These are phyloP conservation scores for Leucosticte australis DNA, from an alignment of 2,113 vertebrate species.

Conservation along the genomic window DNA sequence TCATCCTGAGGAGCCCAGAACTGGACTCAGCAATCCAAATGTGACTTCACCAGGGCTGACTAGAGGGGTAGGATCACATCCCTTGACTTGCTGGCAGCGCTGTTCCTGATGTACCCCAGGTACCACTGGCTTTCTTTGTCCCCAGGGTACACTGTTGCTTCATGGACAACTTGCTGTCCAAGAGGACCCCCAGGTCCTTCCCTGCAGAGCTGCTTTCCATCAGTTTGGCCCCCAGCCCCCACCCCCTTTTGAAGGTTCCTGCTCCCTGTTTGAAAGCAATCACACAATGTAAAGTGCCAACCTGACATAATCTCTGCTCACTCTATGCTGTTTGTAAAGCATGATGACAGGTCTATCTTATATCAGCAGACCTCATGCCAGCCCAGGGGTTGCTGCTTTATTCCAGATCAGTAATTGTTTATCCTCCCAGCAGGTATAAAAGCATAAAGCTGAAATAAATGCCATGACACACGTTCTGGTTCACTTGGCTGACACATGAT, in stretches of 20 bases:
- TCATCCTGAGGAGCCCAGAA: not conserved
- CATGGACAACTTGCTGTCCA: not conserved
- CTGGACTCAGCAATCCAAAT: not conserved
- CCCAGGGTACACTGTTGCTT: not conserved
- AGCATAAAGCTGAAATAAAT: not conserved
- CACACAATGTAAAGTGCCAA: not conserved
- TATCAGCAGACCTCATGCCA: not conserved
- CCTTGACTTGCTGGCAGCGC: fast-evolving
- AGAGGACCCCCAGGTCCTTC: no score
- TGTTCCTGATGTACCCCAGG: not conserved
- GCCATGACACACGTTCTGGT: not conserved
- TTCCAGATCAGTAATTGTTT: not conserved
- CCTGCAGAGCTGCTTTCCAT: not conserved
- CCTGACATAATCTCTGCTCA: not conserved
- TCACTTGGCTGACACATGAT: not conserved
- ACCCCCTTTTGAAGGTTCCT: not conserved
- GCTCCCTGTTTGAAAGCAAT: not conserved
- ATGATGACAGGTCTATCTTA: not conserved
- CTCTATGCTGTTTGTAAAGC: not conserved
- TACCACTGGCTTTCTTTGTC: not conserved
- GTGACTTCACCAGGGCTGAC: not conserved
- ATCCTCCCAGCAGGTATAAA: not conserved
- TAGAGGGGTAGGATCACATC: not conserved
- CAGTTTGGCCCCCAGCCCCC: not conserved
- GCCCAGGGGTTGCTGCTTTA: not conserved